Conservation (phyloP, 2,888 invertebrate genomes). For the Mystacides longicornis region DNA sequence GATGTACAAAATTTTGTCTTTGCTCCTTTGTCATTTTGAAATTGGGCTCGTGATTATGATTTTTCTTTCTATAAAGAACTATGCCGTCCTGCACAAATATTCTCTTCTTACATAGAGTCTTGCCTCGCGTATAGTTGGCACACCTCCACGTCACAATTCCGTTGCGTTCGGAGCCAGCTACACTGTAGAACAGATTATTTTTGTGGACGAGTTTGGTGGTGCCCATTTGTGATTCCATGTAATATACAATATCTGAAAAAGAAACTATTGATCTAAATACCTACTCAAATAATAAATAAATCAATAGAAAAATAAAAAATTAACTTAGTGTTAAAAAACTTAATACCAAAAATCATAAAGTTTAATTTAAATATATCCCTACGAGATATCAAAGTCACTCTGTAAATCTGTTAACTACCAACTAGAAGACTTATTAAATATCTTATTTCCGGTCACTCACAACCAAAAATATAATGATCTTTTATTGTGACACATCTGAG, state of each 20-base stretch:
- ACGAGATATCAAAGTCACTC: background rate
- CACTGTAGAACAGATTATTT: slow-evolving; percentile 8
- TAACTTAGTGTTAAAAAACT: background rate
- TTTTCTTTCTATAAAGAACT: background rate
- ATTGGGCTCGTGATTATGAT: slow-evolving; percentile 13
- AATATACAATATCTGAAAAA: slow-evolving; percentile 7
- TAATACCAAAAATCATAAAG: background rate
- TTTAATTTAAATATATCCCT: background rate
- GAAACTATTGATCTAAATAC: background rate
- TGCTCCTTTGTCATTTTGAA: too few relatives aligned
- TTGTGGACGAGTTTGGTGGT: slow-evolving; percentile 10
- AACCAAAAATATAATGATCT: too few relatives aligned
- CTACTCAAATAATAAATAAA: background rate
- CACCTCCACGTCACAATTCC: slow-evolving; percentile 15
- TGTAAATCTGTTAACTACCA: background rate
- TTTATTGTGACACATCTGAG: too few relatives aligned
- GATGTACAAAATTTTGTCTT: too few relatives aligned
- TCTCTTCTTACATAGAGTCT: slow-evolving; percentile 10
- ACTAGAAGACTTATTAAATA: background rate
- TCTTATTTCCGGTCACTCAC: too few relatives aligned
- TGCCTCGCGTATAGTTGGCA: slow-evolving; percentile 6
- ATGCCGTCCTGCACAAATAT: slow-evolving; percentile 5
- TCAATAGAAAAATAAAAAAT: background rate
- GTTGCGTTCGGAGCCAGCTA: background rate
- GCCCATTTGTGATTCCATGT: slow-evolving; percentile 14